These are phyloP conservation scores for Epinotia brunnichana DNA, from an alignment of 2,888 invertebrate genomes.

Conservation along the genomic window DNA sequence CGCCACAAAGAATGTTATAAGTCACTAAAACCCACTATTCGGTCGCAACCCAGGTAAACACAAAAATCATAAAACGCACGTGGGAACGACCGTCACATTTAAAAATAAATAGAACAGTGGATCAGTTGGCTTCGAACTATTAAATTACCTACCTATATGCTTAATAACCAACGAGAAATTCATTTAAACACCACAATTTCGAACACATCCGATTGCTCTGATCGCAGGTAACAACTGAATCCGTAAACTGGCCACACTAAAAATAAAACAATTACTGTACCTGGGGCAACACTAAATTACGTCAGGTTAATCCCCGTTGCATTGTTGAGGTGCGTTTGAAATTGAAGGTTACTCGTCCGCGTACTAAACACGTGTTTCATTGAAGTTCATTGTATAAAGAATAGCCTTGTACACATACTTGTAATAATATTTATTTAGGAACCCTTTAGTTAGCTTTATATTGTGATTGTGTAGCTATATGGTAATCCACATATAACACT, in stretches of 20 bases:
- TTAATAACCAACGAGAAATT: slow-evolving; percentile 36
- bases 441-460: too few species aligned
- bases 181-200: slow-evolving; percentile 26
- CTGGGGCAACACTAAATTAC: slow-evolving; percentile 33
- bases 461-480: too few species aligned
- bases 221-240: slow-evolving; percentile 11
- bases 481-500: too few species aligned
- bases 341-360: slow-evolving; percentile 10
- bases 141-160: slow-evolving; percentile 37
- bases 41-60: background rate
- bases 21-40: slow-evolving; percentile 12
- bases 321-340: slow-evolving; percentile 23
- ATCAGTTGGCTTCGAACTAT: slow-evolving; percentile 15
- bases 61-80: background rate
- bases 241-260: slow-evolving; percentile 32
- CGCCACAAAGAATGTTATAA: slow-evolving; percentile 5
- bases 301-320: slow-evolving; percentile 25
- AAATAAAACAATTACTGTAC: slow-evolving; percentile 39
- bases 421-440: too few species aligned
- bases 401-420: too few species aligned
- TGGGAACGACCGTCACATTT: slow-evolving; percentile 9
- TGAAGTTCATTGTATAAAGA: too few species aligned
- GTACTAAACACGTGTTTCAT: too few species aligned
- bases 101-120: slow-evolving; percentile 30
- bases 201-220: slow-evolving; percentile 4